Conservation (phyloP, 2,888 invertebrate species). For the Caenorhabditis drosophilae region DNA sequence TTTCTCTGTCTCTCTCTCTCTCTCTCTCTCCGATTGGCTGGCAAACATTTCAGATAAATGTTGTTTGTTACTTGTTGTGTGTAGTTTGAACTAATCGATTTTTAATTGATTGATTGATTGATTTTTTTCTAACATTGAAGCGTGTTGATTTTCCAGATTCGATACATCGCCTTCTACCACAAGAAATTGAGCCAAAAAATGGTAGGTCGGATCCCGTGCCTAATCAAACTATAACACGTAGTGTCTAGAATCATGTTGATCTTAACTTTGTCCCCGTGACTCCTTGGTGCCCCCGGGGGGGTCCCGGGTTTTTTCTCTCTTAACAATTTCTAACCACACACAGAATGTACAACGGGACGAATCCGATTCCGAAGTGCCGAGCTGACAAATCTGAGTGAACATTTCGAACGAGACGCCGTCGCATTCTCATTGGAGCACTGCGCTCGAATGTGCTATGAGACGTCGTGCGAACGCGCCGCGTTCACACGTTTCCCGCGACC, state of each 20-base stretch:
- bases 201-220: too few species aligned
- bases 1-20: too few species aligned
- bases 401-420: constrained; percentile 62
- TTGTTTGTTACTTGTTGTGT: background rate
- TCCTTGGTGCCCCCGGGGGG: background rate
- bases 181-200: constrained; percentile 38
- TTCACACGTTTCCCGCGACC: constrained; percentile 68
- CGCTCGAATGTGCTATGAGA: constrained; percentile 61
- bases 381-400: constrained; percentile 52
- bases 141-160: constrained; percentile 28
- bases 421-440: constrained; percentile 62
- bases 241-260: background rate
- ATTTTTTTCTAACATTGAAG: background rate
- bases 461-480: constrained; percentile 58
- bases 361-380: constrained; percentile 55
- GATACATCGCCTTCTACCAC: constrained; percentile 35
- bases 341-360: constrained; percentile 49
- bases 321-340: constrained; percentile 7
- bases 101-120: too few species aligned
- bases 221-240: constrained; percentile 1
- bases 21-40: background rate
- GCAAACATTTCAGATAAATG: background rate
- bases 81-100: too few species aligned
- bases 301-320: background rate
- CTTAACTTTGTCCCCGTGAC: too few species aligned